These are phyloP conservation scores for Trogon melanurus DNA, from an alignment of 2,113 vertebrate species.

Conservation along the genomic window DNA sequence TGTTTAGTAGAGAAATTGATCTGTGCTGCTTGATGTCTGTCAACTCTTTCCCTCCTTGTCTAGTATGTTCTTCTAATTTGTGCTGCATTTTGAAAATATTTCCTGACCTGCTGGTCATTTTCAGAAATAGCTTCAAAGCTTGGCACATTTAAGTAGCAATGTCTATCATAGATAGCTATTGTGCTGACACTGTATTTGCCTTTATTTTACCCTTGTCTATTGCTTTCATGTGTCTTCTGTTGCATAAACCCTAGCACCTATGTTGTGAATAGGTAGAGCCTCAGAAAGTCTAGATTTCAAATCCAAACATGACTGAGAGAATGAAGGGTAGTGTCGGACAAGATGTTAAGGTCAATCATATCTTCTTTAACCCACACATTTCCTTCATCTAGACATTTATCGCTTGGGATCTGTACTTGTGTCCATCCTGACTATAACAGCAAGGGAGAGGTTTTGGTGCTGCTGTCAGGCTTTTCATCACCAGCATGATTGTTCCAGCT, in stretches of 20 bases:
- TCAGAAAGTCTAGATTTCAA: background rate
- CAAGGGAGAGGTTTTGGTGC: background rate
- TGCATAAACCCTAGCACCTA: background rate
- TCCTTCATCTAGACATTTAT: background rate
- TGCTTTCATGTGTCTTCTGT: background rate
- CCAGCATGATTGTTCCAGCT: background rate
- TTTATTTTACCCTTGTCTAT: background rate
- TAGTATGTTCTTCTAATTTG: background rate
- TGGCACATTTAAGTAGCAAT: background rate
- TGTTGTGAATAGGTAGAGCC: background rate
- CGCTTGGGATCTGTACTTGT: background rate
- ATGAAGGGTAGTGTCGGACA: background rate
- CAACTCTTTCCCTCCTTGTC: background rate
- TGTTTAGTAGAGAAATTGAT: slow-evolving; percentile 13
- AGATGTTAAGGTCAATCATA: background rate
- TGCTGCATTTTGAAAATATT: background rate
- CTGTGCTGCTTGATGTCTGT: background rate
- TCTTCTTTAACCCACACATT: background rate
- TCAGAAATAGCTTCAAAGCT: background rate
- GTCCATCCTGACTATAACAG: background rate
- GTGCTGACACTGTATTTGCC: background rate
- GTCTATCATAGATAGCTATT: background rate
- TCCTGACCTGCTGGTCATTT: background rate
- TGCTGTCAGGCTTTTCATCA: background rate
- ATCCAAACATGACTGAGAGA: background rate